Evolutionary conservation across 2,113 vertebrate genomes (phyloP).

Genomic region (Plecturocebus donacophilus): DNA sequence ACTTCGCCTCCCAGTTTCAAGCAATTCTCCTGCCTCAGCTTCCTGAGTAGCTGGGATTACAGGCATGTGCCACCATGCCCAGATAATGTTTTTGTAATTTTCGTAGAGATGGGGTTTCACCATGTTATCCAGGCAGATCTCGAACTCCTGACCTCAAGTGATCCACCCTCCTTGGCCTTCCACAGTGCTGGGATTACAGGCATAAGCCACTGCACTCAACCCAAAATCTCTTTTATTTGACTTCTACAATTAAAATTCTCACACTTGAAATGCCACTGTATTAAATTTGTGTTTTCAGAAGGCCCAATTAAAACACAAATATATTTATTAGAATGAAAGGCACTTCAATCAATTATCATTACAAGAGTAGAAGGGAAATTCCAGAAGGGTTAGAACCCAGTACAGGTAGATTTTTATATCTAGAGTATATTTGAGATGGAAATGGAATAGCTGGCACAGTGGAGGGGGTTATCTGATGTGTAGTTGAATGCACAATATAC

Average conservation of each 20-base stretch:
- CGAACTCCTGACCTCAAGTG: too few relatives aligned
- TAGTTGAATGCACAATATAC: background rate
- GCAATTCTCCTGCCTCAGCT: too few relatives aligned
- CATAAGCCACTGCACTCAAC: too few relatives aligned
- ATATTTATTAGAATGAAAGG: background rate
- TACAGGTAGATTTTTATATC: background rate
- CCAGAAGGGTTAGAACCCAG: background rate
- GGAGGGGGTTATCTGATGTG: too few relatives aligned
- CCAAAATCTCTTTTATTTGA: background rate
- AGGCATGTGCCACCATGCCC: too few relatives aligned
- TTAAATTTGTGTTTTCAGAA: conserved; percentile 4
- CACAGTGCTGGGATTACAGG: too few relatives aligned
- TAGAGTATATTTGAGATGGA: background rate
- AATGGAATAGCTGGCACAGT: background rate
- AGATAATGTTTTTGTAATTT: too few relatives aligned
- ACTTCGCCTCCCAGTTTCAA: too few relatives aligned
- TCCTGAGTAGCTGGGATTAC: too few relatives aligned
- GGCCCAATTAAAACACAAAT: background rate
- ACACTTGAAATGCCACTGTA: background rate
- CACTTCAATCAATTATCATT: background rate
- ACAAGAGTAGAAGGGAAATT: background rate
- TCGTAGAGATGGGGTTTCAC: too few relatives aligned
- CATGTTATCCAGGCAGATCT: too few relatives aligned
- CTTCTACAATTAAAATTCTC: background rate
- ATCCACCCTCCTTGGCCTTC: too few relatives aligned